phyloP scores from a whole-genome alignment of 2,113 vertebrate genomes.

The Prinia subflava region DNA sequence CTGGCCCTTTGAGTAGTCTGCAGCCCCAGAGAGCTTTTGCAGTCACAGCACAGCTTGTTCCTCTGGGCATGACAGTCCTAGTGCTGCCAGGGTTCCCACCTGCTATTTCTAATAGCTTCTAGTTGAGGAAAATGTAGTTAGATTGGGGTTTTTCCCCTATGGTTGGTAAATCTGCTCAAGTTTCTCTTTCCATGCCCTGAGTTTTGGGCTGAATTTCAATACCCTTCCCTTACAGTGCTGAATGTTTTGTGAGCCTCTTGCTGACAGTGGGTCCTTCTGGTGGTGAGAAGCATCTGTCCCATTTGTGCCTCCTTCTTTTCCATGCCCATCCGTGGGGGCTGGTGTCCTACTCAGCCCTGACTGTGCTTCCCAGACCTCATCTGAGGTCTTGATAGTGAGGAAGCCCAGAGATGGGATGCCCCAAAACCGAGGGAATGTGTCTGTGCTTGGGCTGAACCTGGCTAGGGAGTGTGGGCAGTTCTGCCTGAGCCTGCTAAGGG shows the following conservation, averaged over 20 bases:
- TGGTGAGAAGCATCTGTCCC: neutral
- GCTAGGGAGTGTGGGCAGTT: neutral
- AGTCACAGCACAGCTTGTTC: neutral
- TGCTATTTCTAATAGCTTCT: neutral
- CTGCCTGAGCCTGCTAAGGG: neutral
- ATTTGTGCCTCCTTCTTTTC: neutral
- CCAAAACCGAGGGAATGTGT: accelerated
- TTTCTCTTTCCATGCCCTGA: neutral
- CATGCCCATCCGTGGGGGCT: accelerated
- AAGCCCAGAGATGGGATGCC: neutral
- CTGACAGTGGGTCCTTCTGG: neutral
- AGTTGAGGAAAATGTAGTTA: neutral
- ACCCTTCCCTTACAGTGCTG: neutral
- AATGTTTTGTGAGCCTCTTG: neutral
- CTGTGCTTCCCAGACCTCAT: neutral
- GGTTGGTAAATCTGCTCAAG: neutral
- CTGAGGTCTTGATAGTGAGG: neutral
- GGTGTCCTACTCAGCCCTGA: neutral
- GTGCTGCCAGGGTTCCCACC: neutral
- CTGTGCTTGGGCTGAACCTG: neutral
- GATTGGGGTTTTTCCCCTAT: neutral
- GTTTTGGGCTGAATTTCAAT: neutral
- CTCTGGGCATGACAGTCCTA: neutral
- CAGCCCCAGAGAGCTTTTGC: neutral
- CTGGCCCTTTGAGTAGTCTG: neutral